phyloP scores from a whole-genome alignment of 2,888 invertebrate species.

The Leucania comma region DNA sequence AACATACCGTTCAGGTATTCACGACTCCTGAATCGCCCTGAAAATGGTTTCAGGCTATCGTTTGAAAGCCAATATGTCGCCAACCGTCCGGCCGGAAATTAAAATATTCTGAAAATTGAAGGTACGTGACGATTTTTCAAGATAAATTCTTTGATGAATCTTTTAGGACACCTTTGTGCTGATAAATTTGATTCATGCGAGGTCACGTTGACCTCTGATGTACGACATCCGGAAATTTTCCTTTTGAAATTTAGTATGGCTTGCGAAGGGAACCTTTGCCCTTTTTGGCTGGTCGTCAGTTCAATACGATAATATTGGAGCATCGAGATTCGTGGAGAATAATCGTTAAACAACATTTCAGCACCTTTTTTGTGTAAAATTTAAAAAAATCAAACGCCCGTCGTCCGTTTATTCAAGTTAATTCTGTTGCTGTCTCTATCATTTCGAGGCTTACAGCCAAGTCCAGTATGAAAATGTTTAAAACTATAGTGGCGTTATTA shows the following conservation, averaged over 20 bases:
- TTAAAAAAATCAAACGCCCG: no score
- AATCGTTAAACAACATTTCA: background rate
- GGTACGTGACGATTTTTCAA: constrained; percentile 60
- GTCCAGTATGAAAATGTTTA: no score
- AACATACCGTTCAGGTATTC: constrained; percentile 29
- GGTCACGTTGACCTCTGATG: constrained; percentile 43
- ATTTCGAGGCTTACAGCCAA: no score
- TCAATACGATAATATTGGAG: background rate
- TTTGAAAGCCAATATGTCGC: constrained; percentile 62
- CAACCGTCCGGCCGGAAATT: constrained; percentile 69
- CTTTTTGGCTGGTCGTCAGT: background rate
- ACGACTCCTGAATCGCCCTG: constrained; percentile 8
- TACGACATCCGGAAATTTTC: constrained; percentile 48
- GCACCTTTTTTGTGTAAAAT: background rate
- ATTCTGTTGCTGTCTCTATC: no score
- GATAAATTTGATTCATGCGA: constrained; percentile 53
- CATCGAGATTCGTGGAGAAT: background rate
- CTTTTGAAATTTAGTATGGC: constrained; percentile 16
- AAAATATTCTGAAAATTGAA: constrained; percentile 68
- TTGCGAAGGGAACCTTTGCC: constrained; percentile 21
- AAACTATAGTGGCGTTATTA: no score
- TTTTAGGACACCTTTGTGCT: constrained; percentile 52
- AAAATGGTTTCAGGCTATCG: constrained; percentile 41
- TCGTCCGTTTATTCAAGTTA: no score
- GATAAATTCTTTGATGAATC: constrained; percentile 57